A percentile compares a stretch with the other conserved stretches of the same genome.
Evolutionary conservation across 2,797 vertebrate species (phyloP).

Genomic region (Phyllotis vaccarum): DNA sequence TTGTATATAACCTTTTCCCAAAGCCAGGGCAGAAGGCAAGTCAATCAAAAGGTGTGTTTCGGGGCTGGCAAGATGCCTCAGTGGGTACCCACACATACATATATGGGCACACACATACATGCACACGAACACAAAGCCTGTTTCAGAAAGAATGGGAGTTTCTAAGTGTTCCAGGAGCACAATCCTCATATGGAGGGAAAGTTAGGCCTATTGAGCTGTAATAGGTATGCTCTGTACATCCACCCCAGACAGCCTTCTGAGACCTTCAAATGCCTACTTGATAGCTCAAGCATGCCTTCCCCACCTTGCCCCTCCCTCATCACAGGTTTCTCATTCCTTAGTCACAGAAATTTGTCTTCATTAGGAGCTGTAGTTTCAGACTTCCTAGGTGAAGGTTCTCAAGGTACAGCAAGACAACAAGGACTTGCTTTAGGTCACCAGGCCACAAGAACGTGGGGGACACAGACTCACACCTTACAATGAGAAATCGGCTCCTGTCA

Average conservation of each 20-base stretch:
- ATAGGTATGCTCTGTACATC: neutral
- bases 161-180: neutral
- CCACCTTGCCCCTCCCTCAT: neutral
- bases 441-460: too few species aligned
- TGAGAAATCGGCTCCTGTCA: neutral
- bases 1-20: neutral
- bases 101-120: accelerated
- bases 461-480: accelerated
- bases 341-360: neutral
- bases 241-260: accelerated
- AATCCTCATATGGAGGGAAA: neutral
- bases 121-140: neutral
- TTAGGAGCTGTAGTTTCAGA: neutral
- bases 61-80: neutral
- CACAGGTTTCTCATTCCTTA: too few species aligned
- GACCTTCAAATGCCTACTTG: neutral
- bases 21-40: neutral
- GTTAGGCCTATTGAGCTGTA: neutral
- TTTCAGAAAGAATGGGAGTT: constrained; percentile 1
- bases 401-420: neutral
- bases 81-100: neutral
- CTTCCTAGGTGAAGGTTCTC: neutral
- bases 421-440: neutral
- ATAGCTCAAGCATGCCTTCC: accelerated
- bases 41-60: neutral